These are phyloP conservation scores for Tetranychus piercei DNA, from an alignment of 2,888 invertebrate species.

Conservation along the genomic window DNA sequence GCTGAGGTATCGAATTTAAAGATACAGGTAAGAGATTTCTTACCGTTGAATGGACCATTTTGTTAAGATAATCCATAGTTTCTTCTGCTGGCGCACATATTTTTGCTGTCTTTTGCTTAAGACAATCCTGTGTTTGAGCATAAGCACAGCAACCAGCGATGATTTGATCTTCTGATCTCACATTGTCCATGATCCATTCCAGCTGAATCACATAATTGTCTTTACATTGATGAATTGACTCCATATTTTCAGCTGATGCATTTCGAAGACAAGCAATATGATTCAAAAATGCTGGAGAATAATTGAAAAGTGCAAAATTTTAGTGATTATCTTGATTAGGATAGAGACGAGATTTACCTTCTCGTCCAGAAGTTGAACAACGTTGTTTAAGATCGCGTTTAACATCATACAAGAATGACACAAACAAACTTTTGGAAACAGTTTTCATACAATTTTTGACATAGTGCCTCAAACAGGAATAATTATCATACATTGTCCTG, in stretches of 20 bases:
- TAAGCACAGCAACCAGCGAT: constrained; percentile 1
- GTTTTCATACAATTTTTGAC: constrained; percentile 9
- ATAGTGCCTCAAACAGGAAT: constrained; percentile 12
- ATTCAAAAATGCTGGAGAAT: constrained; percentile 8
- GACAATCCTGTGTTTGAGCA: neutral
- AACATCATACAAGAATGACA: constrained; percentile 12
- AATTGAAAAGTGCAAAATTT: neutral
- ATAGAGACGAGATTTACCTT: neutral
- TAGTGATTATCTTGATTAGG: neutral
- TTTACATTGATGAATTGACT: constrained; percentile 12
- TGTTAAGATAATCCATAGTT: neutral
- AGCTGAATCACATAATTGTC: constrained; percentile 11
- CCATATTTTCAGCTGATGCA: constrained; percentile 10
- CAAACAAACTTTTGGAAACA: constrained; percentile 12
- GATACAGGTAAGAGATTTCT: neutral
- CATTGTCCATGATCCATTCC: constrained; percentile 8
- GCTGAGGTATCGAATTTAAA: too few species aligned
- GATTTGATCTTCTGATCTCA: neutral
- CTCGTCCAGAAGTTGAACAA: neutral
- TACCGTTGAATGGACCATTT: neutral
- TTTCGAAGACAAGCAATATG: constrained; percentile 9
- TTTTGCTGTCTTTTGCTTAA: neutral
- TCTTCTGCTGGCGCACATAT: neutral
- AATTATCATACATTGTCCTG: constrained; percentile 12
- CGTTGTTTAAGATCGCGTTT: constrained; percentile 3